Conservation (phyloP, 2,113 vertebrate genomes). For the Pangasianodon hypophthalmus region DNA sequence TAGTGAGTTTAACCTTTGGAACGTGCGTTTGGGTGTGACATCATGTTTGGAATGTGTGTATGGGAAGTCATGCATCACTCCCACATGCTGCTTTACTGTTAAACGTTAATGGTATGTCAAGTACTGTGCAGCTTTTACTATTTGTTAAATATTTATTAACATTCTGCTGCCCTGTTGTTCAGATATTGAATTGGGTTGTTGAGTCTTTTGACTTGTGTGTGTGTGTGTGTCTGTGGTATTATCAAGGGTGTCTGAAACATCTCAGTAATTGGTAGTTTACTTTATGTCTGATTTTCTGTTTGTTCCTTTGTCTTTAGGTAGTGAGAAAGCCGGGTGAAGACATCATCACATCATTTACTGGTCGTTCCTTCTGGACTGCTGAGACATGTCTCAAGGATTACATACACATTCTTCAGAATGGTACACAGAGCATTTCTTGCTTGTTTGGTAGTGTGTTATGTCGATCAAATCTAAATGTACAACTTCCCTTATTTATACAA, state of each 20-base stretch:
- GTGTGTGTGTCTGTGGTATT: not conserved
- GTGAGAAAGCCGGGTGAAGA: not conserved
- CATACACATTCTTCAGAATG: conserved; percentile 23
- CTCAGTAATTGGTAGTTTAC: not conserved
- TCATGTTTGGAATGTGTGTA: not conserved
- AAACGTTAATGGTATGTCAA: not conserved
- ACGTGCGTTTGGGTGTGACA: conserved; percentile 9
- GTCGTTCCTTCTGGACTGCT: not conserved
- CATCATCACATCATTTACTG: not conserved
- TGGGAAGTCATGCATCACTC: not conserved
- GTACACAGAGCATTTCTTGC: not conserved
- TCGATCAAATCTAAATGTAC: not conserved
- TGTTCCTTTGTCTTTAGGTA: not conserved
- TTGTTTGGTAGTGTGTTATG: not conserved
- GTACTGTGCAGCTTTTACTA: not conserved
- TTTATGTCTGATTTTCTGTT: not conserved
- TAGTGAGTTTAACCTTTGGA: conserved; percentile 16
- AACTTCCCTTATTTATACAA: not conserved
- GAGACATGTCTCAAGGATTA: not conserved
- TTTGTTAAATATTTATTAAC: not conserved
- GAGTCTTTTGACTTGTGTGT: not conserved
- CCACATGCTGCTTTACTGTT: not conserved
- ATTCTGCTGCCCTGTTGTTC: not conserved
- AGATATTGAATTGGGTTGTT: not conserved
- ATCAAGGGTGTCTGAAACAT: not conserved